A percentile compares a stretch with the other conserved stretches of the same genome.
Conservation (phyloP, 1,140 invertebrate species). For the Bombus picipes region DNA sequence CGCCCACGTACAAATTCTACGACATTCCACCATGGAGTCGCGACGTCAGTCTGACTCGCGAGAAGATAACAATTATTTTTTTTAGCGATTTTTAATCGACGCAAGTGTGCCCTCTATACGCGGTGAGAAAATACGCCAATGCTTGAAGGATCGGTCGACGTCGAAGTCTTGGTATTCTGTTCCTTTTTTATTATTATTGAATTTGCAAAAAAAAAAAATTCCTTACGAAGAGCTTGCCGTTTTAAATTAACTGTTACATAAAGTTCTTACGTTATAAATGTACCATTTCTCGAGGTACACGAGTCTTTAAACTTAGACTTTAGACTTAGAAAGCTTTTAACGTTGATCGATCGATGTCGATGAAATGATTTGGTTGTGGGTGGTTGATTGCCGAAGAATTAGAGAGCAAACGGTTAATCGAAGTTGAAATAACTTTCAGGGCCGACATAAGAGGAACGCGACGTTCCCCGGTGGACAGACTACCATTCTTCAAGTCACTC, state of each 20-base stretch:
- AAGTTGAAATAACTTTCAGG: constrained; percentile 80
- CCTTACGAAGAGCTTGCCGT: too few species aligned
- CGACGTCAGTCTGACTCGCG: not conserved
- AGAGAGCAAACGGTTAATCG: not conserved
- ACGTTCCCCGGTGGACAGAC: constrained; percentile 90
- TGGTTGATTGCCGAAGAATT: not conserved
- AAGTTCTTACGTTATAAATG: too few species aligned
- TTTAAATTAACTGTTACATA: too few species aligned
- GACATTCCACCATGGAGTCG: constrained; percentile 22
- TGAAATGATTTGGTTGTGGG: not conserved
- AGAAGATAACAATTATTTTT: constrained; percentile 17
- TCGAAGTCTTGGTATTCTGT: too few species aligned
- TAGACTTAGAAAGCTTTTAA: not conserved
- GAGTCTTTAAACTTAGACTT: too few species aligned
- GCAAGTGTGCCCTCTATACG: not conserved
- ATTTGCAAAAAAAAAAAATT: too few species aligned
- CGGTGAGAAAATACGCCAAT: not conserved
- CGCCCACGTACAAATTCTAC: constrained; percentile 51
- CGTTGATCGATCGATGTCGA: not conserved
- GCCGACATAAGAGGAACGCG: constrained; percentile 91
- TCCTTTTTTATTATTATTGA: not conserved
- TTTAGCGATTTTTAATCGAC: constrained; percentile 7
- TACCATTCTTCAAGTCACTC: constrained; percentile 81
- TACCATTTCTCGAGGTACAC: too few species aligned
- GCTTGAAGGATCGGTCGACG: not conserved